These are phyloP conservation scores for Malacosoma neustria DNA, from an alignment of 2,888 invertebrate species.

Conservation along the genomic window DNA sequence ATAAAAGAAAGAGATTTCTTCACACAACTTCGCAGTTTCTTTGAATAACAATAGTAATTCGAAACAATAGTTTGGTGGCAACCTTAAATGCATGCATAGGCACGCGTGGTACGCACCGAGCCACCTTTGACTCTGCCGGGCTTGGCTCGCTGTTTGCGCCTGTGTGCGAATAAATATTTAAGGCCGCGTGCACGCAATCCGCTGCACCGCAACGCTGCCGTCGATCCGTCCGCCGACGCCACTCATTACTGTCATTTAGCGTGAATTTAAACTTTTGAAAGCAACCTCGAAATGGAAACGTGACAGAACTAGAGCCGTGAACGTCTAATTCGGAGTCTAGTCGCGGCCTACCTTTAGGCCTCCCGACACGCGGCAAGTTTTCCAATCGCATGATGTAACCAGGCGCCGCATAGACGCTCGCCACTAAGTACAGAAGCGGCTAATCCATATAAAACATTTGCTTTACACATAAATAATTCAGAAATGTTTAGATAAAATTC, in stretches of 20 bases:
- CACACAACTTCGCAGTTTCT: no score
- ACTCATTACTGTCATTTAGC: constrained; percentile 58
- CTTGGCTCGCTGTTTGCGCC: constrained; percentile 38
- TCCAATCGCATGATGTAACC: constrained; percentile 63
- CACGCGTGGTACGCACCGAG: constrained; percentile 31
- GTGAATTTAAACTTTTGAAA: constrained; percentile 62
- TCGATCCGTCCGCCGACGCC: constrained; percentile 33
- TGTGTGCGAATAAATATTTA: constrained; percentile 47
- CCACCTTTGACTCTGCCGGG: constrained; percentile 51
- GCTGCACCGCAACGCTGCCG: constrained; percentile 25
- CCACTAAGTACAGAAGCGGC: constrained; percentile 5
- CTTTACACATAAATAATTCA: neutral
- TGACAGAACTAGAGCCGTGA: constrained; percentile 39
- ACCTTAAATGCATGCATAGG: constrained; percentile 22
- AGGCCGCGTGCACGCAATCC: constrained; percentile 27
- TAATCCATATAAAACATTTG: neutral
- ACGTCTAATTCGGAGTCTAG: constrained; percentile 42
- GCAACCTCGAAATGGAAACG: constrained; percentile 41
- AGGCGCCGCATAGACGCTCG: constrained; percentile 47
- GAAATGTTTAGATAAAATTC: neutral
- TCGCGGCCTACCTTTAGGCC: constrained; percentile 42
- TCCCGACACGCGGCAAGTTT: constrained; percentile 46
- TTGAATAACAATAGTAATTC: no score
- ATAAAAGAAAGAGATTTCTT: no score
- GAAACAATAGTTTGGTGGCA: constrained; percentile 13